phyloP scores from a whole-genome alignment of 2,113 vertebrate species.

The Salvelinus namaycush region DNA sequence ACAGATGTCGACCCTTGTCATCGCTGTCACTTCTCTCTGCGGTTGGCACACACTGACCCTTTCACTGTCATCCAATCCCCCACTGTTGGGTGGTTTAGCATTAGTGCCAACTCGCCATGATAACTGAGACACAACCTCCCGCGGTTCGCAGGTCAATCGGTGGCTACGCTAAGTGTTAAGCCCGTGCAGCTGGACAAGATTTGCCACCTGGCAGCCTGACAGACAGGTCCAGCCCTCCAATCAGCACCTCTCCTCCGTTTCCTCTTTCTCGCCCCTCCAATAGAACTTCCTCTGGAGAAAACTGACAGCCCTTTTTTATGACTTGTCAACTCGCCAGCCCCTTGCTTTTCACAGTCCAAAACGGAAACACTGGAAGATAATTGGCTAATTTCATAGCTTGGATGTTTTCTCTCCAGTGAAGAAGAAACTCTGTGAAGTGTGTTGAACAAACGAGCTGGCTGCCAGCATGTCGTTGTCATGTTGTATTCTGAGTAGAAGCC shows the following conservation, averaged over 20 bases:
- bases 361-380: slow-evolving; percentile 45
- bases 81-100: slow-evolving; percentile 2
- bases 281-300: slow-evolving; percentile 31
- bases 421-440: slow-evolving; percentile 5
- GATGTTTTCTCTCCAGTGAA: slow-evolving; percentile 44
- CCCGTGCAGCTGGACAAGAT: slow-evolving; percentile 22
- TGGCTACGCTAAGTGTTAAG: slow-evolving; percentile 11
- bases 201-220: slow-evolving; percentile 19
- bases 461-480: slow-evolving; percentile 30
- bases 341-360: slow-evolving; percentile 29
- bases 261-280: slow-evolving; percentile 4
- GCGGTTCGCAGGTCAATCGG: slow-evolving; percentile 19
- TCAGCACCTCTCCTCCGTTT: not conserved
- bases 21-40: not conserved
- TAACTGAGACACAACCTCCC: not conserved
- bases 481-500: slow-evolving; percentile 2
- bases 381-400: slow-evolving; percentile 52
- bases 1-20: slow-evolving; percentile 12
- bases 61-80: slow-evolving; percentile 6
- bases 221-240: not conserved
- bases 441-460: slow-evolving; percentile 51
- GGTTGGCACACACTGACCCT: not conserved
- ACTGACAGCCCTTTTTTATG: slow-evolving; percentile 51
- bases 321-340: slow-evolving; percentile 33
- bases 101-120: not conserved